These are phyloP conservation scores for Syrrhaptes paradoxus DNA, from an alignment of 2,113 vertebrate species.

Conservation along the genomic window DNA sequence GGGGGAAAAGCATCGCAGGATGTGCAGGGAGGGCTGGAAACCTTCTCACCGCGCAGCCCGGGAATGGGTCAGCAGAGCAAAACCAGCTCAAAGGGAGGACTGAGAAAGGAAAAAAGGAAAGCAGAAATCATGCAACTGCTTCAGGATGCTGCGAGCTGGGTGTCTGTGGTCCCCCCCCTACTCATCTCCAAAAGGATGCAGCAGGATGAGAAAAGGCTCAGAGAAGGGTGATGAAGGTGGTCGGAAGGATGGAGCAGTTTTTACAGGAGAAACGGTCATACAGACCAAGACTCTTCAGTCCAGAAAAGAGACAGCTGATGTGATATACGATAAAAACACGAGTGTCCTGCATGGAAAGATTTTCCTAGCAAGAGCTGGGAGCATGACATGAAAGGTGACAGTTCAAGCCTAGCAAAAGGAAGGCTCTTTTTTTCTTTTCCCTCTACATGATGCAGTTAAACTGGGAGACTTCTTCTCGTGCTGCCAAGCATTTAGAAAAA, in stretches of 20 bases:
- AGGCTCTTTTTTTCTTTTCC: not conserved
- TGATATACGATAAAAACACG: not conserved
- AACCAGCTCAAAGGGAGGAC: not conserved
- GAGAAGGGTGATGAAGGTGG: not conserved
- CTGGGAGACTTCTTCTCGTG: not conserved
- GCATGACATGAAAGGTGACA: not conserved
- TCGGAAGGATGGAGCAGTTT: not conserved
- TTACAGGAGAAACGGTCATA: not conserved
- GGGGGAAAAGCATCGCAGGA: not conserved
- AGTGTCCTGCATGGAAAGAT: not conserved
- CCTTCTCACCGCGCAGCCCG: not conserved
- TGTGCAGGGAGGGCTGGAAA: not conserved
- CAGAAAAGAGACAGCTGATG: not conserved
- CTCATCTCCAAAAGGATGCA: not conserved
- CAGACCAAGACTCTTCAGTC: not conserved
- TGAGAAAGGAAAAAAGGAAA: not conserved
- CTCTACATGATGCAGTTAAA: not conserved
- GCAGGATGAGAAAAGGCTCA: not conserved
- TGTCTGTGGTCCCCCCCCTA: not conserved
- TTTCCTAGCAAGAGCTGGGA: not conserved
- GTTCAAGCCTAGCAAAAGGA: not conserved
- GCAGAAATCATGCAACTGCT: not conserved
- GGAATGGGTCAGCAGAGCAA: not conserved
- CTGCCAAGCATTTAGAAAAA: not conserved
- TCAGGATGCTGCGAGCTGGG: not conserved